phyloP scores from a whole-genome alignment of 2,888 invertebrate species.

The Dasysyrphus albostriatus region DNA sequence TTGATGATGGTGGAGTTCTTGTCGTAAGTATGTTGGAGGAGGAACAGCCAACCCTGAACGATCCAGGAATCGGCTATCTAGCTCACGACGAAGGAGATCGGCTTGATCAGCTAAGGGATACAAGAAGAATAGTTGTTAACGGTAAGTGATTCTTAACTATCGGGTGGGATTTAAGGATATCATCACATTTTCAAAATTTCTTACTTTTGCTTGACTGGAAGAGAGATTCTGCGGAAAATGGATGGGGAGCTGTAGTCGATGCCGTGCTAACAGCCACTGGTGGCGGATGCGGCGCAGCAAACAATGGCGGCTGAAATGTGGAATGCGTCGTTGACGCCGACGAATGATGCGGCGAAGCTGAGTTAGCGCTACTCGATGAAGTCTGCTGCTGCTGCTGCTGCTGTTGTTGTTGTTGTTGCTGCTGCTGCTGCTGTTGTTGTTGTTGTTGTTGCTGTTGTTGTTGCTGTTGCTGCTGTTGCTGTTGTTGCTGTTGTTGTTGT shows the following conservation, averaged over 20 bases:
- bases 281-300: constrained; percentile 87
- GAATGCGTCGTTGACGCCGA: constrained; percentile 83
- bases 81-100: constrained; percentile 93
- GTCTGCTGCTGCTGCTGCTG: constrained; percentile 66
- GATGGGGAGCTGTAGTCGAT: constrained; percentile 88
- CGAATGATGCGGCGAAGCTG: constrained; percentile 84
- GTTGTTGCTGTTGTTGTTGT: constrained; percentile 71
- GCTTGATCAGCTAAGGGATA: constrained; percentile 87
- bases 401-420: constrained; percentile 46
- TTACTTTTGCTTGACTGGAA: constrained; percentile 92
- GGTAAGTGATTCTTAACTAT: not conserved
- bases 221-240: constrained; percentile 94
- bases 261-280: constrained; percentile 81
- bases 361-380: constrained; percentile 84
- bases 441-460: constrained; percentile 67
- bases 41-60: constrained; percentile 88
- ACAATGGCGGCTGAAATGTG: constrained; percentile 87
- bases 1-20: constrained; percentile 96
- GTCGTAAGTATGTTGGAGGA: constrained; percentile 88
- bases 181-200: constrained; percentile 34
- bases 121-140: constrained; percentile 6
- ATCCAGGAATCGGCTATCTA: constrained; percentile 95
- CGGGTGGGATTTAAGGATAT: not conserved
- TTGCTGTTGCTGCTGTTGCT: constrained; percentile 47
- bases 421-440: constrained; percentile 45